Base-by-base conservation (phyloP, 2,113 vertebrate genomes). In the Saccopteryx leptura region DNA sequence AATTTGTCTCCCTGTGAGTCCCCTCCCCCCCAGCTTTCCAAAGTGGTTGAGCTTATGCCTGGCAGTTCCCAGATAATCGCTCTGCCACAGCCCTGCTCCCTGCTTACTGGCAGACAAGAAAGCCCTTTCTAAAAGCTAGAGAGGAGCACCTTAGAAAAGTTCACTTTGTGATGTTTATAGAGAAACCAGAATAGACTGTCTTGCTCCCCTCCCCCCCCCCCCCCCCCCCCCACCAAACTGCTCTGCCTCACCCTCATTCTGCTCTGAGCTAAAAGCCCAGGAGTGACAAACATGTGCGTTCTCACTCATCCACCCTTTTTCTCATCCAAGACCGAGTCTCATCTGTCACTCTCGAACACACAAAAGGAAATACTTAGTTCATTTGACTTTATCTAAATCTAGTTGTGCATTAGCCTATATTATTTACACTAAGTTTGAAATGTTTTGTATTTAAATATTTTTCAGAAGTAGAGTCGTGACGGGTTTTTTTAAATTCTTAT, bases 381-480 rank as follows among this genome's bases (percentile, higher is more conserved):
- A 90, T 68, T 61, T 31, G 95, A 96, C 54, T 91, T 68, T 48
- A 21, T 60, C 18, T 3, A 71, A 69, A 91, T 92, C n/a, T 65
- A 75, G 28, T 66, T n/a, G 39, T 14, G 17, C 24, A 12, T 74
- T 0, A 11, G 39, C 88, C 8, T 96, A 26, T 58, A 80, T 82
- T 79, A 79, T 94, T 88, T 88, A 86, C 93, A 86, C 92, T 96
- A 72, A 88, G 52, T 54, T 86, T 97, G 85, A 96, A 95, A 84
- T 85, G 58, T 85, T 98, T 98, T 94, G 13, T 96, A 94, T 97
- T 96, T 96, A 89, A 9, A 10, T 94, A 50, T 91, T 79, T 84
- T 39, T 96, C 92, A 80, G 11, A 97, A 96, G 72, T 65, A 91
- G 75, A 52, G 81, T 24, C 74, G 23, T 85, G 33, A 87, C 96